Percentiles rank a stretch among this genome's conserved stretches.
Evolutionary conservation across 2,888 invertebrate genomes (phyloP).

Genomic region (Stenodera caucasica): DNA sequence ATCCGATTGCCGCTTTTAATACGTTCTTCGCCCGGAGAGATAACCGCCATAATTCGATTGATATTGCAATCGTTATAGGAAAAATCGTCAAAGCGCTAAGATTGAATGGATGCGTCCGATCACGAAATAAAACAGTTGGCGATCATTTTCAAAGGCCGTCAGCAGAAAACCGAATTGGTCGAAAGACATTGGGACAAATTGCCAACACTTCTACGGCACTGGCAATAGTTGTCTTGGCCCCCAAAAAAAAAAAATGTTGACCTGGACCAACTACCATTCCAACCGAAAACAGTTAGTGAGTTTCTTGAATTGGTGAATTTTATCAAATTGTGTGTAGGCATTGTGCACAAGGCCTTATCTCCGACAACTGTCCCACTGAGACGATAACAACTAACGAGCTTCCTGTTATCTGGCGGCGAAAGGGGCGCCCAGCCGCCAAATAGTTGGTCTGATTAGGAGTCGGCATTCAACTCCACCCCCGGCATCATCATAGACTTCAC

Average conservation of each 20-base stretch:
- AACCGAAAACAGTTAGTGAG: too few relatives aligned
- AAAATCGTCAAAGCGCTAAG: too few relatives aligned
- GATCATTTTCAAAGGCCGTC: too few relatives aligned
- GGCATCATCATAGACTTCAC: background rate
- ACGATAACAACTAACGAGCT: constrained; percentile 50
- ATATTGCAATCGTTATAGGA: too few relatives aligned
- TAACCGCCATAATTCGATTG: too few relatives aligned
- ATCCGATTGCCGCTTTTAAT: constrained; percentile 25
- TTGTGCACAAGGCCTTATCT: constrained; percentile 43
- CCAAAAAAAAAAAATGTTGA: background rate
- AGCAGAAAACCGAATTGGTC: background rate
- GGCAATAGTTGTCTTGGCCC: background rate
- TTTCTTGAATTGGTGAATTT: constrained; percentile 12
- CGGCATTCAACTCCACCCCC: constrained; percentile 10
- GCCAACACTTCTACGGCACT: background rate
- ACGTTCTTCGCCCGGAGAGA: too few relatives aligned
- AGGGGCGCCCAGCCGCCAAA: constrained; percentile 26
- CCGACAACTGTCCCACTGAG: constrained; percentile 48
- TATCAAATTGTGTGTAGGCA: constrained; percentile 34
- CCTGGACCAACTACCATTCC: background rate
- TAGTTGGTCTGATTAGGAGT: constrained; percentile 35
- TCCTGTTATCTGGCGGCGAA: constrained; percentile 39
- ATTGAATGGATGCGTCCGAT: constrained; percentile 28
- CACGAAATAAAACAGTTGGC: too few relatives aligned
- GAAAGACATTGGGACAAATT: background rate